These are phyloP conservation scores for Luscinia luscinia DNA, from an alignment of 2,797 vertebrate genomes.

Conservation along the genomic window DNA sequence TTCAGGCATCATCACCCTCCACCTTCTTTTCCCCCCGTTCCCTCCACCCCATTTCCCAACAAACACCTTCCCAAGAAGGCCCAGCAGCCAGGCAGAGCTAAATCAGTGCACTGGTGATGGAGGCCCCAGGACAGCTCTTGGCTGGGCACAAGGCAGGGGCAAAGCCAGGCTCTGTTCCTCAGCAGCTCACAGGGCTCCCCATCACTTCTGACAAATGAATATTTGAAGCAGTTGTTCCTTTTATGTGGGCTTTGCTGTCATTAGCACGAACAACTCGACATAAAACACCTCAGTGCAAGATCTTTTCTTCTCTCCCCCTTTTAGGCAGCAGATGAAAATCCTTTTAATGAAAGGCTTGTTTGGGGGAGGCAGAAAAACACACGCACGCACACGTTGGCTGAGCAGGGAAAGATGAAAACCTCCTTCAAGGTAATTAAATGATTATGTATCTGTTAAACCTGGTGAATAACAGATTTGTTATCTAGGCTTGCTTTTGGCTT, in stretches of 20 bases:
- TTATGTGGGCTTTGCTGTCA: slow-evolving; percentile 56
- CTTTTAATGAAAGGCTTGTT: slow-evolving; percentile 63
- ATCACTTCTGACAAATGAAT: slow-evolving; percentile 13
- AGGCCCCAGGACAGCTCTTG: neutral
- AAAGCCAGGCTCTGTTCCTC: neutral
- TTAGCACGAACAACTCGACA: slow-evolving; percentile 49
- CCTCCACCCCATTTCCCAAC: neutral
- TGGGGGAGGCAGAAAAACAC: slow-evolving; percentile 39
- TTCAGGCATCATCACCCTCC: neutral
- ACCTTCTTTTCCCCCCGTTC: neutral
- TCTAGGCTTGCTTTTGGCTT: slow-evolving; percentile 44
- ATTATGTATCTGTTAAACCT: slow-evolving; percentile 65
- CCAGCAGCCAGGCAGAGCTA: neutral
- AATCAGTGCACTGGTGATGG: neutral
- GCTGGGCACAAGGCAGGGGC: accelerated
- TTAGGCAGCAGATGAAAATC: slow-evolving; percentile 51
- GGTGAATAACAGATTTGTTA: slow-evolving; percentile 56
- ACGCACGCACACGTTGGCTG: neutral
- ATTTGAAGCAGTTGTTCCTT: slow-evolving; percentile 60
- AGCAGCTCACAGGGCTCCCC: neutral
- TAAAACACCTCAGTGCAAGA: slow-evolving; percentile 1
- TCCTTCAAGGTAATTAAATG: slow-evolving; percentile 74
- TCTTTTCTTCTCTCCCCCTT: slow-evolving; percentile 38
- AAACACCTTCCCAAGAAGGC: neutral
- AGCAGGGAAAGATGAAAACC: slow-evolving; percentile 63